Evolutionary conservation across 2,888 invertebrate species (phyloP).

Genomic region (Odontothrips loti): DNA sequence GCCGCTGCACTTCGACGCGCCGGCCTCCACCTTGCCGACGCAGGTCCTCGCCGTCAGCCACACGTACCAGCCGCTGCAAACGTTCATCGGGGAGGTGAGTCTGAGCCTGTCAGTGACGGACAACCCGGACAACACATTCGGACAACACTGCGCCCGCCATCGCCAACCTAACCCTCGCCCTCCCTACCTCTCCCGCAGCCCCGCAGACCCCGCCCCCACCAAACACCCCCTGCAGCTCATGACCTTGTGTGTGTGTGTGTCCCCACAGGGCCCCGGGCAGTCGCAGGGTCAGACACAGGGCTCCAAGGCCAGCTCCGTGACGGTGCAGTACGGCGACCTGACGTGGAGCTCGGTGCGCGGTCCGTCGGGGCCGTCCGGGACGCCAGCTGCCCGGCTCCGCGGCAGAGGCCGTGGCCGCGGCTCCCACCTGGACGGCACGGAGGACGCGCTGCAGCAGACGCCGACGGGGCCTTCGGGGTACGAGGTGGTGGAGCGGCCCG

Average conservation of each 20-base stretch:
- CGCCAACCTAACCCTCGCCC: neutral
- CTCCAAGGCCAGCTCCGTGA: neutral
- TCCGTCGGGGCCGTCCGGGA: neutral
- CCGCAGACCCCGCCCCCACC: too few relatives aligned
- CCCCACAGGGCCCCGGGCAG: neutral
- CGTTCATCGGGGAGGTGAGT: slow-evolving; percentile 24
- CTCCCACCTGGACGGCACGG: slow-evolving; percentile 13
- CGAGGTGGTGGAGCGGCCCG: slow-evolving; percentile 14
- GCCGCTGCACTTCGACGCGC: slow-evolving; percentile 11
- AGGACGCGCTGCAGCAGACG: slow-evolving; percentile 7
- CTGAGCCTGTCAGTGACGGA: neutral
- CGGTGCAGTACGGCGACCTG: slow-evolving; percentile 16
- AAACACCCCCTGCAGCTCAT: too few relatives aligned
- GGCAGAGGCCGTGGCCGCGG: neutral
- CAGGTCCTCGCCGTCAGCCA: slow-evolving; percentile 5
- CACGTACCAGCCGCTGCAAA: slow-evolving; percentile 2
- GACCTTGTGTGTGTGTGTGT: neutral
- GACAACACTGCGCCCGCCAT: neutral
- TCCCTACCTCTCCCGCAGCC: too few relatives aligned
- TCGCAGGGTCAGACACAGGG: neutral
- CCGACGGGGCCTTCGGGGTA: neutral
- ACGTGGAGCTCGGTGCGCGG: slow-evolving; percentile 21
- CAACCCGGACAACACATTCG: neutral
- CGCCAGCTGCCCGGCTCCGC: too few relatives aligned
- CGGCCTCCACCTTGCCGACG: neutral